phyloP scores from a whole-genome alignment of 1,140 invertebrate genomes.

The Zaprionus africanus region DNA sequence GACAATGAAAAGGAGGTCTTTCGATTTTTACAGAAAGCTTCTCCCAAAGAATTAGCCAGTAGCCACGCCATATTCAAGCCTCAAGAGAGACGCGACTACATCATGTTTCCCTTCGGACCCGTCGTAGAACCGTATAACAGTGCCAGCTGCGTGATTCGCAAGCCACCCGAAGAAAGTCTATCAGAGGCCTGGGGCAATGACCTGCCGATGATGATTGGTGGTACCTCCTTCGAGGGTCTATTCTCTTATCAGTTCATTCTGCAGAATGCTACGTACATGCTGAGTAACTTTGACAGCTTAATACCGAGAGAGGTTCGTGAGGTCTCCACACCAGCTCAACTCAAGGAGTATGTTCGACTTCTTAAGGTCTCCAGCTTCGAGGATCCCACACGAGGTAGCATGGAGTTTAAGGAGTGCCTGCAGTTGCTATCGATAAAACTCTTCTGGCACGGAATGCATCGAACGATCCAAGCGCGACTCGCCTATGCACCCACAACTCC shows the following conservation, averaged over 20 bases:
- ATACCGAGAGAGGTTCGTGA: slow-evolving; percentile 52
- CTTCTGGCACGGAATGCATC: slow-evolving; percentile 82
- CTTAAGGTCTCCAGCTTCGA: slow-evolving; percentile 60
- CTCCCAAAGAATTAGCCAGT: slow-evolving; percentile 43
- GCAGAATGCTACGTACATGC: slow-evolving; percentile 44
- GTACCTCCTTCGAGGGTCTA: slow-evolving; percentile 81
- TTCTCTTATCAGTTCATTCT: slow-evolving; percentile 61
- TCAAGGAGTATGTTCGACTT: slow-evolving; percentile 48
- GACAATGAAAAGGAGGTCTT: slow-evolving; percentile 76
- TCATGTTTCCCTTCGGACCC: slow-evolving; percentile 73
- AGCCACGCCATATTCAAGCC: slow-evolving; percentile 25
- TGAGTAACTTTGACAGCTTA: slow-evolving; percentile 57
- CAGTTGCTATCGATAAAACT: slow-evolving; percentile 68
- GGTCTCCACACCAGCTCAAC: slow-evolving; percentile 23
- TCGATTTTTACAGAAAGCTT: slow-evolving; percentile 75
- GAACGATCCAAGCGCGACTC: slow-evolving; percentile 57
- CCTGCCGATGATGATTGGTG: slow-evolving; percentile 83
- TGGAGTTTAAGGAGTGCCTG: slow-evolving; percentile 59
- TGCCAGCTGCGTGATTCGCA: slow-evolving; percentile 66
- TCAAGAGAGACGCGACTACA: slow-evolving; percentile 48
- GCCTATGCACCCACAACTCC: slow-evolving; percentile 73
- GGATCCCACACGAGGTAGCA: slow-evolving; percentile 49
- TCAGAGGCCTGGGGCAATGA: slow-evolving; percentile 78
- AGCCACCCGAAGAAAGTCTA: slow-evolving; percentile 64
- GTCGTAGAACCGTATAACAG: slow-evolving; percentile 82